A percentile compares a stretch with the other conserved stretches of the same genome.
Evolutionary conservation across 2,888 invertebrate species (phyloP).

Genomic region (Sarcophaga variegata): DNA sequence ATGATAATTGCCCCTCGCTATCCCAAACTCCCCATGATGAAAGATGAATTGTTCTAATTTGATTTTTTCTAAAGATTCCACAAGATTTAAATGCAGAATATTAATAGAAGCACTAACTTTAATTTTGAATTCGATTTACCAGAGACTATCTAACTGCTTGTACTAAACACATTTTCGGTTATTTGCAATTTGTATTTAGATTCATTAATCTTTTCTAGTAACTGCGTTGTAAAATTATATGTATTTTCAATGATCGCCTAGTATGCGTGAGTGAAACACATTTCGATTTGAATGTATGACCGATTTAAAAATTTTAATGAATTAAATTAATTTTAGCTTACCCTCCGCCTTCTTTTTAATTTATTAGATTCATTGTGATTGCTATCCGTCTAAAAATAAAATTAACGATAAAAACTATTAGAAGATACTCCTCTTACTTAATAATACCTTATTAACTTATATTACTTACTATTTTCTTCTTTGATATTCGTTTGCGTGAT

Average conservation of each 20-base stretch:
- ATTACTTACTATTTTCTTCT: neutral
- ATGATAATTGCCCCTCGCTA: too few relatives aligned
- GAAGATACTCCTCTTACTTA: neutral
- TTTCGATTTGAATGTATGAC: too few relatives aligned
- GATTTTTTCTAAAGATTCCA: neutral
- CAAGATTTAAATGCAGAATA: neutral
- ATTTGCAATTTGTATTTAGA: too few relatives aligned
- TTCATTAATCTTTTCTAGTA: too few relatives aligned
- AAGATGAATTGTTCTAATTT: neutral
- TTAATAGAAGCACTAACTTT: neutral
- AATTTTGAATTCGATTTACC: too few relatives aligned
- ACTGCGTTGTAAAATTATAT: too few relatives aligned
- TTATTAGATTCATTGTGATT: neutral
- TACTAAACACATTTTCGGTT: too few relatives aligned
- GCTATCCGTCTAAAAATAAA: conserved; percentile 23
- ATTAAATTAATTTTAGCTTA: conserved; percentile 10
- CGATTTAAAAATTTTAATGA: too few relatives aligned
- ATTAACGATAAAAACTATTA: neutral
- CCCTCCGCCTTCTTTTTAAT: conserved; percentile 29
- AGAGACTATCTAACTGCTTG: too few relatives aligned
- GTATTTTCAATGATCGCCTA: too few relatives aligned
- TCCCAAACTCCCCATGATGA: too few relatives aligned
- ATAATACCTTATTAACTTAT: neutral
- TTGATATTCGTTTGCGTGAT: neutral
- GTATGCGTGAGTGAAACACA: too few relatives aligned